phyloP scores from a whole-genome alignment of 2,113 vertebrate species.

The Mungos mungo region DNA sequence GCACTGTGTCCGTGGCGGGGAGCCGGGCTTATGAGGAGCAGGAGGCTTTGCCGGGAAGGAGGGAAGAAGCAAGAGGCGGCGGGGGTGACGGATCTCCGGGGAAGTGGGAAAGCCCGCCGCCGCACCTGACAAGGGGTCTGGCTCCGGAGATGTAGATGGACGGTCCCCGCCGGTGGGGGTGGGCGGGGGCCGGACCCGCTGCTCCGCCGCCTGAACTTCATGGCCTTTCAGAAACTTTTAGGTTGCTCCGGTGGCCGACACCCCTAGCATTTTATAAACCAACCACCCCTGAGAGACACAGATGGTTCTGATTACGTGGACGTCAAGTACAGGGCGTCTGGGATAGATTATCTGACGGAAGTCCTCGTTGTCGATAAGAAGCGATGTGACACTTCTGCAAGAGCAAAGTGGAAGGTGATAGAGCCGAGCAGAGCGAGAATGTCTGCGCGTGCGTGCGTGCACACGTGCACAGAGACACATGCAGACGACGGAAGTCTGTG shows the following conservation, averaged over 20 bases:
- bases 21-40: rapidly evolving
- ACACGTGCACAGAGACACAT: rapidly evolving
- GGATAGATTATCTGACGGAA: rapidly evolving
- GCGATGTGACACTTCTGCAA: not conserved
- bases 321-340: not conserved
- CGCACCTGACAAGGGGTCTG: rapidly evolving
- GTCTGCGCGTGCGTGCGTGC: no score
- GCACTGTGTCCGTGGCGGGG: not conserved
- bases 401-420: not conserved
- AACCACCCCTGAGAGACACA: not conserved
- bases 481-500: no score
- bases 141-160: no score
- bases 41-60: not conserved
- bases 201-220: rapidly evolving
- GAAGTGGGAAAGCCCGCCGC: not conserved
- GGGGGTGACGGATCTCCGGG: not conserved
- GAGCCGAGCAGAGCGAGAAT: not conserved
- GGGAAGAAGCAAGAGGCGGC: no score
- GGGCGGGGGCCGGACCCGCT: rapidly evolving
- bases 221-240: not conserved
- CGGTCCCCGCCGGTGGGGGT: rapidly evolving
- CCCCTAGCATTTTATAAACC: not conserved
- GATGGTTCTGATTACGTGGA: rapidly evolving
- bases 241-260: not conserved
- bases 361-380: no score